A percentile compares a stretch with the other conserved stretches of the same genome.
Evolutionary conservation across 2,797 vertebrate species (phyloP).

Genomic region (Tapirus indicus): DNA sequence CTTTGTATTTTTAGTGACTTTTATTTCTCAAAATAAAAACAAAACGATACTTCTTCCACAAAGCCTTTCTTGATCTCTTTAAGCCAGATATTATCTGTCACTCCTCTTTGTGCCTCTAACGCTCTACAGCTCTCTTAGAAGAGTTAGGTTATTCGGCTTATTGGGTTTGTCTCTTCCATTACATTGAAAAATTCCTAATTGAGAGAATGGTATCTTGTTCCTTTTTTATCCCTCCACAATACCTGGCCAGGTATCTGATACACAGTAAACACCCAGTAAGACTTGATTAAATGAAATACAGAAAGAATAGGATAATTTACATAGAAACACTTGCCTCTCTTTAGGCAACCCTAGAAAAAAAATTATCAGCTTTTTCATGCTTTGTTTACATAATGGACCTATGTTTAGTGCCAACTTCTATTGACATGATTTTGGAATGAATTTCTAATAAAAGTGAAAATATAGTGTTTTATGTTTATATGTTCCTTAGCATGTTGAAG

Average conservation of each 20-base stretch:
- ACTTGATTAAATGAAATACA: not conserved
- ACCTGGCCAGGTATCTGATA: not conserved
- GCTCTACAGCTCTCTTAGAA: not conserved
- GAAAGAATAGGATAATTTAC: not conserved
- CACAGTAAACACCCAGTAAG: not conserved
- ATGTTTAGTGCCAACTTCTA: not conserved
- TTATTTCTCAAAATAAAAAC: slow-evolving; percentile 37
- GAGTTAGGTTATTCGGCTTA: not conserved
- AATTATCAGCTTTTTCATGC: not conserved
- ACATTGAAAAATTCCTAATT: slow-evolving; percentile 3
- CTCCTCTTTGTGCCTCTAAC: not conserved
- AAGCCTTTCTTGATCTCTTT: slow-evolving; percentile 24
- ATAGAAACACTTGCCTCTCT: not conserved
- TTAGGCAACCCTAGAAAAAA: not conserved
- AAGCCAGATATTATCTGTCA: not conserved
- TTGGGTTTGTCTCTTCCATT: not conserved
- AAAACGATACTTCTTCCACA: not conserved
- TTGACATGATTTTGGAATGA: slow-evolving; percentile 2
- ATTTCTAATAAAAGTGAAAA: slow-evolving; percentile 23
- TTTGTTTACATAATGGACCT: not conserved
- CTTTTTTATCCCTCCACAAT: not conserved
- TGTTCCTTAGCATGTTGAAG: slow-evolving; percentile 1
- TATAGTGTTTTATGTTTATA: not conserved
- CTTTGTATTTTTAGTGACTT: slow-evolving; percentile 18
- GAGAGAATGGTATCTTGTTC: not conserved